phyloP scores from a whole-genome alignment of 1,140 invertebrate species.

The Orius insidiosus region DNA sequence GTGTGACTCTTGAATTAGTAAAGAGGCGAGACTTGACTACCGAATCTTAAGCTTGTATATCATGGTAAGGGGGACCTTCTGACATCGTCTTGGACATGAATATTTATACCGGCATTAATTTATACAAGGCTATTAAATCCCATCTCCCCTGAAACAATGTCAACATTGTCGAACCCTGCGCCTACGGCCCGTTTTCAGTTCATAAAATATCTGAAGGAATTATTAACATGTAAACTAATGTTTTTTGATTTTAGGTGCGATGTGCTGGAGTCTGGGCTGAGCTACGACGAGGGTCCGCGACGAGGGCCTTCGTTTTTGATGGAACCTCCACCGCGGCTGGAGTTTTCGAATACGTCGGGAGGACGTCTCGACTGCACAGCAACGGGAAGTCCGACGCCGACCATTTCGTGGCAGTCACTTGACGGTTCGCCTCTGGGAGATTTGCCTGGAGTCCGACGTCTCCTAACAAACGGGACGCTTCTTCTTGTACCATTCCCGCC shows the following conservation, averaged over 20 bases:
- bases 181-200: no score
- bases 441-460: constrained; percentile 45
- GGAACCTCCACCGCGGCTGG: constrained; percentile 50
- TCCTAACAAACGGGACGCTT: constrained; percentile 54
- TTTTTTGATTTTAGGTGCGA: constrained; percentile 40
- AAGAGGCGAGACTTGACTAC: no score
- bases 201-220: no score
- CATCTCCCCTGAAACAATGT: no score
- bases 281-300: constrained; percentile 20
- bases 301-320: constrained; percentile 55
- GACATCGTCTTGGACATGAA: no score
- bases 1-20: no score
- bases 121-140: no score
- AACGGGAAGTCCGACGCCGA: constrained; percentile 52
- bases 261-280: constrained; percentile 2
- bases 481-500: constrained; percentile 56
- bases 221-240: no score
- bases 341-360: constrained; percentile 59
- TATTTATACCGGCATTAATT: no score
- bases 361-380: constrained; percentile 61
- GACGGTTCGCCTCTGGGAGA: constrained; percentile 49
- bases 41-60: no score
- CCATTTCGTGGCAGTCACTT: constrained; percentile 55
- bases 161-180: no score
- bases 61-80: no score